These are phyloP conservation scores for Oreochromis aureus DNA, from an alignment of 2,113 vertebrate genomes.

Conservation along the genomic window DNA sequence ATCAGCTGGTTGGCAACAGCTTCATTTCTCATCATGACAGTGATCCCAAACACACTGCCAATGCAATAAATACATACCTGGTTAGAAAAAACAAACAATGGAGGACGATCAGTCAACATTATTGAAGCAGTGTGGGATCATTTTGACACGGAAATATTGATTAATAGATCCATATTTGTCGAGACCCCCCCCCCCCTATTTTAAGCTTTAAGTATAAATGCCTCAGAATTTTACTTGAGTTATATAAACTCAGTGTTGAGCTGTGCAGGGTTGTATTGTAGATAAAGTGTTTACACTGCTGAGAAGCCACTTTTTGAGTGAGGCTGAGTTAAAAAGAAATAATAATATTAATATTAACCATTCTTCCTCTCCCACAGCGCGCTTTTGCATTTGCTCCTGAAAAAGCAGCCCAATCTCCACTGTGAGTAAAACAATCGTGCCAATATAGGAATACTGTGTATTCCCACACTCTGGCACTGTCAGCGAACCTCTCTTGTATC, in stretches of 20 bases:
- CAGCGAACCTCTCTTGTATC: slow-evolving; percentile 23
- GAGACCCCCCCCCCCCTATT: not conserved
- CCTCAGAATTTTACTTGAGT: not conserved
- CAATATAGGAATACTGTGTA: not conserved
- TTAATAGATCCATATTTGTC: not conserved
- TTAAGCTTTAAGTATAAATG: not conserved
- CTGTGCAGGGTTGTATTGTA: not conserved
- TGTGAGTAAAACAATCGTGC: not conserved
- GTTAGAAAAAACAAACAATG: not conserved
- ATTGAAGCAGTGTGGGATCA: not conserved
- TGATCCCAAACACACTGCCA: not conserved
- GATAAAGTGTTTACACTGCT: not conserved
- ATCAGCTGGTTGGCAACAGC: not conserved
- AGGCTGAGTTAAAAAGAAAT: not conserved
- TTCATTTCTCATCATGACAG: not conserved
- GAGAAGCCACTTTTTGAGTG: not conserved
- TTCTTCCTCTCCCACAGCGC: not conserved
- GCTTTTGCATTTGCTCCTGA: not conserved
- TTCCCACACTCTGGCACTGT: slow-evolving; percentile 4
- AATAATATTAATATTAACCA: not conserved
- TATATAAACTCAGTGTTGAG: not conserved
- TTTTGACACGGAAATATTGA: not conserved
- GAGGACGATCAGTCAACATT: not conserved
- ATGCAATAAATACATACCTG: not conserved
- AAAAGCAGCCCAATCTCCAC: not conserved